Evolutionary conservation across 2,113 vertebrate species (phyloP).

Genomic region (Dasyprocta punctata): DNA sequence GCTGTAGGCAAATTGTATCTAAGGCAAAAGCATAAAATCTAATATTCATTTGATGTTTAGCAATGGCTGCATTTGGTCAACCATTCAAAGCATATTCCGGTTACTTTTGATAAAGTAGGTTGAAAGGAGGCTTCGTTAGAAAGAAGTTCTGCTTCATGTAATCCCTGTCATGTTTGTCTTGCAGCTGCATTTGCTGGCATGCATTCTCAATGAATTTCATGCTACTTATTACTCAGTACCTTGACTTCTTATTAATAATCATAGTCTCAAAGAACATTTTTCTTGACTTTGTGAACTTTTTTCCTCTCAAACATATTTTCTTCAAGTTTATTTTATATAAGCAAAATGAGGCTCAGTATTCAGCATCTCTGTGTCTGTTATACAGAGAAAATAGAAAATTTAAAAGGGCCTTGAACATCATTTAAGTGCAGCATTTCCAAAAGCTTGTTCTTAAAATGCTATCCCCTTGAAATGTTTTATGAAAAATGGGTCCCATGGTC

Average conservation of each 20-base stretch:
- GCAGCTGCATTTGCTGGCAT: slow-evolving; percentile 1
- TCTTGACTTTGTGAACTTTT: slow-evolving; percentile 24
- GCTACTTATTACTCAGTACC: neutral
- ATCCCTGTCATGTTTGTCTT: slow-evolving; percentile 17
- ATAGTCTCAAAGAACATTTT: slow-evolving; percentile 6
- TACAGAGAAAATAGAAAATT: slow-evolving; percentile 43
- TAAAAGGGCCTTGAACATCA: slow-evolving; percentile 24
- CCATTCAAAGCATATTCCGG: neutral
- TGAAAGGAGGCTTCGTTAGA: neutral
- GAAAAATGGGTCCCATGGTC: neutral
- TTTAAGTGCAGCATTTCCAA: slow-evolving; percentile 41
- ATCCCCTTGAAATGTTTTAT: neutral
- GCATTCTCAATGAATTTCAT: slow-evolving; percentile 35
- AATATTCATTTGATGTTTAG: slow-evolving; percentile 43
- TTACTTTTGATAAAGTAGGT: slow-evolving; percentile 14
- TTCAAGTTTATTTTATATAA: slow-evolving; percentile 50
- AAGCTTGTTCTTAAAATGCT: slow-evolving; percentile 7
- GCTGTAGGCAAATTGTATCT: neutral
- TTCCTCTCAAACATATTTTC: neutral
- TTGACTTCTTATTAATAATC: slow-evolving; percentile 42
- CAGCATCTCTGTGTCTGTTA: slow-evolving; percentile 39
- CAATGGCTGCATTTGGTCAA: slow-evolving; percentile 6
- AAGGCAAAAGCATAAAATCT: neutral
- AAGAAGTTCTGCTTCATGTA: neutral
- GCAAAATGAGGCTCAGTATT: slow-evolving; percentile 38